Conservation (phyloP, 2,888 invertebrate genomes). For the Litoditis marina region DNA sequence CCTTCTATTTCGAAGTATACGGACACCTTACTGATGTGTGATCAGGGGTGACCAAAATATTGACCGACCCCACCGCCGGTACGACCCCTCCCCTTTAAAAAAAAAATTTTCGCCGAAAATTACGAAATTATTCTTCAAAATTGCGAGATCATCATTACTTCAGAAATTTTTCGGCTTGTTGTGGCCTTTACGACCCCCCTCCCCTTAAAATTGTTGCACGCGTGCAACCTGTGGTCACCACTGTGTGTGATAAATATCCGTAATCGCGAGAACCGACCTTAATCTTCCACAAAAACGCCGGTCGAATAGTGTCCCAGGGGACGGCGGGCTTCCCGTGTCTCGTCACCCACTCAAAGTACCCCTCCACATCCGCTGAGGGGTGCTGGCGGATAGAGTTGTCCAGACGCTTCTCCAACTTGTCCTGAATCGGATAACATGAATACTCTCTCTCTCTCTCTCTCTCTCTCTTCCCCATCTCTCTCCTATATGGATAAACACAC, state of each 20-base stretch:
- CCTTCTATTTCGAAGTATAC: no score
- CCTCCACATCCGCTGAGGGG: slow-evolving; percentile 33
- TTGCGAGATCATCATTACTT: slow-evolving; percentile 31
- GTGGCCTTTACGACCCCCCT: no score
- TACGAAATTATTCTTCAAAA: slow-evolving; percentile 51
- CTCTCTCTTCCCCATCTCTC: no score
- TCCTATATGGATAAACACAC: no score
- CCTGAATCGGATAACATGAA: background rate
- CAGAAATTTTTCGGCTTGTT: slow-evolving; percentile 37
- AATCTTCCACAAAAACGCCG: slow-evolving; percentile 48
- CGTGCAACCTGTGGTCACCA: no score
- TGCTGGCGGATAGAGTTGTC: slow-evolving; percentile 18
- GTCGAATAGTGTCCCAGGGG: slow-evolving; percentile 36
- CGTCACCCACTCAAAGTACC: slow-evolving; percentile 40
- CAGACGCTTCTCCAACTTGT: background rate
- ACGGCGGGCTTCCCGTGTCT: slow-evolving; percentile 28
- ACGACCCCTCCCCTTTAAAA: no score
- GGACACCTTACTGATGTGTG: no score
- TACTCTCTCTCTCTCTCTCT: background rate
- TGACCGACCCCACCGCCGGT: no score
- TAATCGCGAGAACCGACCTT: slow-evolving; percentile 22
- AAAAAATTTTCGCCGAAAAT: background rate
- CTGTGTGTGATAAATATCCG: no score
- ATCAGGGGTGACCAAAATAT: no score
- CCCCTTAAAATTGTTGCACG: no score